Conservation (phyloP, 1,140 invertebrate genomes). For the Gonioctena quinquepunctata region DNA sequence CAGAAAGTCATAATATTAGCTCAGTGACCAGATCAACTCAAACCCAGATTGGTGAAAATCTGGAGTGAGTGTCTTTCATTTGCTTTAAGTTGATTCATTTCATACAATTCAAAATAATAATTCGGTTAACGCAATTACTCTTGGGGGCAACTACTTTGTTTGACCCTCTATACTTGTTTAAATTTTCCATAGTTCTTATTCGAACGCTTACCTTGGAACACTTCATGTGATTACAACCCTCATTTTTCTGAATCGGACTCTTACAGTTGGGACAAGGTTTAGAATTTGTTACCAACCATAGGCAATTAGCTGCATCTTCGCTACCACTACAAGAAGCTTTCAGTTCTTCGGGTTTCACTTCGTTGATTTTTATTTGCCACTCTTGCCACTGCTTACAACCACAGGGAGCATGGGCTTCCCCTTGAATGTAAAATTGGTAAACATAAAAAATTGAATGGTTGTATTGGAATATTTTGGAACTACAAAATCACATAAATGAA, state of each 20-base stretch:
- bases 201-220: slow-evolving; percentile 73
- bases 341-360: slow-evolving; percentile 70
- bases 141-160: too few species aligned
- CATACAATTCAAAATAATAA: too few species aligned
- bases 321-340: slow-evolving; percentile 62
- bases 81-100: too few species aligned
- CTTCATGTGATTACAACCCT: slow-evolving; percentile 80
- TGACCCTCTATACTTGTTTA: too few species aligned
- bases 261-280: slow-evolving; percentile 77
- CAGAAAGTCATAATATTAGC: too few species aligned
- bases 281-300: slow-evolving; percentile 76
- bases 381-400: slow-evolving; percentile 70
- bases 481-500: not conserved
- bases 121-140: too few species aligned
- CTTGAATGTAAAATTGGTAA: slow-evolving; percentile 34
- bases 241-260: slow-evolving; percentile 77
- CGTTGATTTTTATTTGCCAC: slow-evolving; percentile 68
- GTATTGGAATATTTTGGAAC: too few species aligned
- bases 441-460: not conserved
- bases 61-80: too few species aligned
- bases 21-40: too few species aligned
- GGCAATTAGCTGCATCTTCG: slow-evolving; percentile 71
- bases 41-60: too few species aligned
- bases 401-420: slow-evolving; percentile 73
- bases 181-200: too few species aligned